Percentiles rank a stretch among this genome's conserved stretches.
Conservation (phyloP, 2,888 invertebrate species). For the Sylvicola cinctus region DNA sequence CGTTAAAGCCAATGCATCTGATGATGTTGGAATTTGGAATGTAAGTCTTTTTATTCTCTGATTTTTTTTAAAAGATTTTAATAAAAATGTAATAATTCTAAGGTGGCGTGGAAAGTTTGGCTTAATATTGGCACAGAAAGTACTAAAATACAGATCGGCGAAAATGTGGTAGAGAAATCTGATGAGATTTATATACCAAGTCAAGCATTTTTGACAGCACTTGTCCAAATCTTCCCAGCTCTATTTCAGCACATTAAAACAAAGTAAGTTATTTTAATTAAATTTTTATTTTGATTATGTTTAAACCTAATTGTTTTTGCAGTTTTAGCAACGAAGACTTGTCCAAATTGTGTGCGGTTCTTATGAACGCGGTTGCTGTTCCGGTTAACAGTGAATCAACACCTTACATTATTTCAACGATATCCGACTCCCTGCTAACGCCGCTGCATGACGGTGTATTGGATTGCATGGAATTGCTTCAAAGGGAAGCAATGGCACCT, state of each 20-base stretch:
- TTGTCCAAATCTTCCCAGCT: constrained; percentile 89
- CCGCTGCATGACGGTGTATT: constrained; percentile 68
- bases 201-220: constrained; percentile 80
- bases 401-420: constrained; percentile 59
- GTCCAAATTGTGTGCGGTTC: constrained; percentile 52
- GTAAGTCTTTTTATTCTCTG: constrained; percentile 20
- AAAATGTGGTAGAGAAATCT: constrained; percentile 14
- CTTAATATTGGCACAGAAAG: constrained; percentile 65
- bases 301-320: constrained; percentile 2
- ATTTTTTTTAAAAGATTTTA: neutral
- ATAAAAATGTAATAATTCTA: neutral
- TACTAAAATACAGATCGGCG: constrained; percentile 34
- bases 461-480: constrained; percentile 70
- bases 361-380: constrained; percentile 57
- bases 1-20: constrained; percentile 14
- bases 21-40: constrained; percentile 47
- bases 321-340: constrained; percentile 40
- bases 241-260: constrained; percentile 76
- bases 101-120: constrained; percentile 69
- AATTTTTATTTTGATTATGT: neutral
- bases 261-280: constrained; percentile 29
- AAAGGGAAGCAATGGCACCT: constrained; percentile 46
- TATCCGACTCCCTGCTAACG: constrained; percentile 59
- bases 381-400: constrained; percentile 64
- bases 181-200: constrained; percentile 66